phyloP scores from a whole-genome alignment of 2,113 vertebrate species.

The Malurus elegans region DNA sequence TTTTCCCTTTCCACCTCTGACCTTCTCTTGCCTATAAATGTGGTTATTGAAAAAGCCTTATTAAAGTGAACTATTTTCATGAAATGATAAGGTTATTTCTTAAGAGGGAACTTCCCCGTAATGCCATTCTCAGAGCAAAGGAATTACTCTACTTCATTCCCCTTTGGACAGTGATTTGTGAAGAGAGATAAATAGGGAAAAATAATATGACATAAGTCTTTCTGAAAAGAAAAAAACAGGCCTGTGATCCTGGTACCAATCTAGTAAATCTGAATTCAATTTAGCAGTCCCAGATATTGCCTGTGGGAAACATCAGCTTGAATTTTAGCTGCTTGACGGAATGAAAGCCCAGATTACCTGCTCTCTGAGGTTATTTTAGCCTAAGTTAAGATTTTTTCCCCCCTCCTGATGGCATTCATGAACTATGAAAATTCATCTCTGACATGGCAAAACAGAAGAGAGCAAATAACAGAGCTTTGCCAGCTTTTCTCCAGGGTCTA shows the following conservation, averaged over 20 bases:
- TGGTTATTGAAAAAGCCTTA: not conserved
- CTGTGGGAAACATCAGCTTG: slow-evolving; percentile 9
- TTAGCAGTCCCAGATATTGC: not conserved
- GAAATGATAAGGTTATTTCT: not conserved
- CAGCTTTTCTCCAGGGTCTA: not conserved
- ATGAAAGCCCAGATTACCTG: not conserved
- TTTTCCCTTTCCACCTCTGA: not conserved
- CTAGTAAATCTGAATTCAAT: slow-evolving; percentile 35
- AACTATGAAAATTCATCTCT: not conserved
- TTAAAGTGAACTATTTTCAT: not conserved
- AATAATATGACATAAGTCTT: not conserved
- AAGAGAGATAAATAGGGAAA: not conserved
- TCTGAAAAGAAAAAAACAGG: not conserved
- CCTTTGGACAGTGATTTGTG: not conserved
- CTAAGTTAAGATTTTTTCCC: not conserved
- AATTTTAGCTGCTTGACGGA: not conserved
- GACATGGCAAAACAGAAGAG: not conserved
- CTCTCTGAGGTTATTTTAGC: not conserved
- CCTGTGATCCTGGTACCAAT: not conserved
- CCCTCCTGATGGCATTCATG: not conserved
- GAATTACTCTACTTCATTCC: not conserved
- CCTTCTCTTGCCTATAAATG: not conserved
- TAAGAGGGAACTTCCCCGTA: not conserved
- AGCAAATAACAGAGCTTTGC: not conserved
- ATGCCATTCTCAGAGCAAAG: not conserved